Evolutionary conservation across 2,113 vertebrate species (phyloP), one percentile per base, ranked within the genome.

Genomic region (Platysteira castanea): DNA sequence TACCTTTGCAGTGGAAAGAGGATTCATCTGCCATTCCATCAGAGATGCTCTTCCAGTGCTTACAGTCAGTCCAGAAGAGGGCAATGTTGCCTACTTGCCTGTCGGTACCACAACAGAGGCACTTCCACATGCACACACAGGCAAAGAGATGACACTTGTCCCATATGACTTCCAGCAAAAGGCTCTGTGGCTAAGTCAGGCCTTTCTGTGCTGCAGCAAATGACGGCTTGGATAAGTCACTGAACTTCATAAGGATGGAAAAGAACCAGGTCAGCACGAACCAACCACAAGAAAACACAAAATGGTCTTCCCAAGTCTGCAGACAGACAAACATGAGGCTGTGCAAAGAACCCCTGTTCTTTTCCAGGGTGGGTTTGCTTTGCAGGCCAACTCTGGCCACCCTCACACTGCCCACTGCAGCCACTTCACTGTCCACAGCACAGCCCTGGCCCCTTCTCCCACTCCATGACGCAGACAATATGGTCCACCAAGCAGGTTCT

Each of bases 41-140:
- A 50, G 13, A 31, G 64, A 41, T n/a, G 50, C 53, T 78, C 46
- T 65, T 64, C 65, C 75, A 69, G 31, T 26, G 70, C 59, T 33
- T 70, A 54, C 57, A 59, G 54, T 77, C 46, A 73, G 35, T 42
- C 95, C 96, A 96, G 94, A 87, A 96, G 94, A 95, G 93, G 93
- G 91, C 94, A 93, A 94, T 91, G 69, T 94, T 94, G 82, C 53
- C 53, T 70, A 80, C 41, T 63, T 95, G 75, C 91, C 93, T 86
- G 63, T 39, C 12, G 0, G 0, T 56, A 56, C 74, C 73, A 35
- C 39, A 30, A 20, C 26, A 11, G 18, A 59, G 0, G 4, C n/a
- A 44, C 42, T 35, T 1, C 28, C 20, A 46, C 1, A 0, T 1
- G 1, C 28, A 15, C 56, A 6, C 30, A 9, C 1, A 19, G 0